phyloP scores from a whole-genome alignment of 2,113 vertebrate genomes.

The Pao palembangensis region DNA sequence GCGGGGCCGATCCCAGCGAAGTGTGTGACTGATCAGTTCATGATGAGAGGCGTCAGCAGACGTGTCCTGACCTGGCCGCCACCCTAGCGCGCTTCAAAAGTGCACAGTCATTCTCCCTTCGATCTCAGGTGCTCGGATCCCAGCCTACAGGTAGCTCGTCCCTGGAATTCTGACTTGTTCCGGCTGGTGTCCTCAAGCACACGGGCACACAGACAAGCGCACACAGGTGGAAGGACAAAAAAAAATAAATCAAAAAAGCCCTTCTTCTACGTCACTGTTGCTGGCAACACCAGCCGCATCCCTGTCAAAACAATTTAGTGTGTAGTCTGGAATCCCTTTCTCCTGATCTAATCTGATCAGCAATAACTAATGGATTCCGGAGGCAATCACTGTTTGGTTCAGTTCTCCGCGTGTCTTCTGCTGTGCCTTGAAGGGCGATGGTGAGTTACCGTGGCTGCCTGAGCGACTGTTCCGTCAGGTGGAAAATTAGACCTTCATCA shows the following conservation, averaged over 20 bases:
- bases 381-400: too few species aligned
- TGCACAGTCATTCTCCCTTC: not conserved
- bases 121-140: not conserved
- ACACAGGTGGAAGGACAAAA: constrained; percentile 23
- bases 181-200: constrained; percentile 19
- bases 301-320: too few species aligned
- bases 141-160: not conserved
- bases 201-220: constrained; percentile 25
- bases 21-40: not conserved
- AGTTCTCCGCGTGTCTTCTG: too few species aligned
- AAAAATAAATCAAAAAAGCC: constrained; percentile 18
- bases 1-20: constrained; percentile 22
- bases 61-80: not conserved
- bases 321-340: too few species aligned
- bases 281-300: not conserved
- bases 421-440: too few species aligned
- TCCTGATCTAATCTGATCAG: too few species aligned
- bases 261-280: not conserved
- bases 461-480: too few species aligned
- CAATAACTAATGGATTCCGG: too few species aligned
- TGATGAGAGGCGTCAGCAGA: not conserved
- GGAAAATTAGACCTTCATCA: too few species aligned
- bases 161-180: constrained; percentile 54
- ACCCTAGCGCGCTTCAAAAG: not conserved
- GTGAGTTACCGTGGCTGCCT: not conserved